phyloP scores from a whole-genome alignment of 2,888 invertebrate genomes.

The Halocaridina rubra region DNA sequence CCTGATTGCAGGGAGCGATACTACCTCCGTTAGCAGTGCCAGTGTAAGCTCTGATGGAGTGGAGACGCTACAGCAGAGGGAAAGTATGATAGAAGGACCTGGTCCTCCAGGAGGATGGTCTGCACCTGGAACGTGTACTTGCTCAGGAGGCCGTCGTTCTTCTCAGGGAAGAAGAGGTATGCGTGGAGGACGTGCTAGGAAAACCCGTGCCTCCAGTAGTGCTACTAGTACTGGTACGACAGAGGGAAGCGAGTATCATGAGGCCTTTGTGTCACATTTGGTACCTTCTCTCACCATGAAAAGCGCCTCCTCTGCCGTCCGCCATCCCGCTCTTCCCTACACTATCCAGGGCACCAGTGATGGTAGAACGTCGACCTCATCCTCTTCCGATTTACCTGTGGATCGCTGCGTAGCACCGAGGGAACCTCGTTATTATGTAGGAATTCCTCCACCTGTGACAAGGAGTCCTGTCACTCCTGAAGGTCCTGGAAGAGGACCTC shows the following conservation, averaged over 20 bases:
- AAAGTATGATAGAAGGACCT: slow-evolving; percentile 5
- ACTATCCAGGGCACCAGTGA: slow-evolving; percentile 59
- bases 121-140: slow-evolving; percentile 34
- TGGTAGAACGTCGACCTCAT: slow-evolving; percentile 54
- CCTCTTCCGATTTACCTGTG: slow-evolving; percentile 50
- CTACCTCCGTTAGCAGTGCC: slow-evolving; percentile 50
- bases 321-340: slow-evolving; percentile 41
- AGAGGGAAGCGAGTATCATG: slow-evolving; percentile 55
- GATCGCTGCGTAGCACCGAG: slow-evolving; percentile 35
- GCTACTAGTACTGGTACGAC: slow-evolving; percentile 50
- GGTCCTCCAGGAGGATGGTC: slow-evolving; percentile 13
- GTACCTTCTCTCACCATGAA: slow-evolving; percentile 13
- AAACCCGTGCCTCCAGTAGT: slow-evolving; percentile 25
- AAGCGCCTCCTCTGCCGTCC: neutral
- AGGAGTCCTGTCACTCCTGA: slow-evolving; percentile 50
- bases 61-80: neutral
- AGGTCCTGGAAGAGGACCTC: slow-evolving; percentile 7
- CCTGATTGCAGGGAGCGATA: slow-evolving; percentile 27
- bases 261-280: slow-evolving; percentile 46
- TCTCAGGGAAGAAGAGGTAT: slow-evolving; percentile 33
- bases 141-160: slow-evolving; percentile 19
- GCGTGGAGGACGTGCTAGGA: slow-evolving; percentile 25
- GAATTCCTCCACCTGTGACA: slow-evolving; percentile 31
- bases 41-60: slow-evolving; percentile 43
- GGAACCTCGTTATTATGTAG: slow-evolving; percentile 56